Evolutionary conservation across 64 coral and sea anemone genomes (phyloP).

Genomic region (Stylophora pistillata): DNA sequence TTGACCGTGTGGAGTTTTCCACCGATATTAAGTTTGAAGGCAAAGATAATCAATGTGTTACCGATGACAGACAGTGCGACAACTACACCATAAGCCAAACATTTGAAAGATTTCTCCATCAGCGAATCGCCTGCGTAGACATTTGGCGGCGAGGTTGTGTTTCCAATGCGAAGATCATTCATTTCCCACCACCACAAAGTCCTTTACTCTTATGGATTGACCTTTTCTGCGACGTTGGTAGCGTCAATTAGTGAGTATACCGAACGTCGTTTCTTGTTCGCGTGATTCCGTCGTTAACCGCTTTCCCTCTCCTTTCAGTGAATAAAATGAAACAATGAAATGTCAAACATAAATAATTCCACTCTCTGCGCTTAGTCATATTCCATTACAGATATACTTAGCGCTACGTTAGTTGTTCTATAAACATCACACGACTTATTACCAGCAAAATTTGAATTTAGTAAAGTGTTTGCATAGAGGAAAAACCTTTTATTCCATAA

Average conservation of each 20-base stretch:
- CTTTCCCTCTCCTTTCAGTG: too few relatives aligned
- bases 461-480: constrained; percentile 3
- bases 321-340: too few relatives aligned
- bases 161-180: not conserved
- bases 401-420: not conserved
- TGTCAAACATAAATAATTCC: too few relatives aligned
- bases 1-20: constrained; percentile 74
- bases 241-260: too few relatives aligned
- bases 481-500: not conserved
- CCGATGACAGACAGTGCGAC: constrained; percentile 39
- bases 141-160: not conserved
- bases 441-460: constrained; percentile 16
- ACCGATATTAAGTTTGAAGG: constrained; percentile 71
- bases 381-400: not conserved
- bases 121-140: not conserved
- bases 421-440: not conserved
- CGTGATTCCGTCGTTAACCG: too few relatives aligned
- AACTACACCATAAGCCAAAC: not conserved
- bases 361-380: not conserved
- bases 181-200: not conserved
- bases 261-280: too few relatives aligned
- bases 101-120: constrained; percentile 6
- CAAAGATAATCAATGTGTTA: constrained; percentile 65
- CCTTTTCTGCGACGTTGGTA: not conserved
- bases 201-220: not conserved